phyloP scores from a whole-genome alignment of 1,140 invertebrate genomes.

The Pachypeltis micranthus region DNA sequence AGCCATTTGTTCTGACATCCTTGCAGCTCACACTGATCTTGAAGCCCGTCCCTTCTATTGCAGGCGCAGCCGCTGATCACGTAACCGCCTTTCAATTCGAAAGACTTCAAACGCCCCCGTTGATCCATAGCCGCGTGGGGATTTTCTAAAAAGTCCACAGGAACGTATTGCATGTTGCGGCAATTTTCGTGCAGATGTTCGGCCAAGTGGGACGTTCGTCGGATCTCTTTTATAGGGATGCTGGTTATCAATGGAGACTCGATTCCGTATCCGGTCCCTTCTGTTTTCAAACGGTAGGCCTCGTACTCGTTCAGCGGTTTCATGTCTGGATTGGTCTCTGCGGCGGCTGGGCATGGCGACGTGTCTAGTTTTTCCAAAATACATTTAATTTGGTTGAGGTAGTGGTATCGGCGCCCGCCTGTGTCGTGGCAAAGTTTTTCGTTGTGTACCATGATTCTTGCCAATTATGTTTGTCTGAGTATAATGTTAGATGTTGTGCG shows the following conservation, averaged over 20 bases:
- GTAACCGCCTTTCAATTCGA: conserved; percentile 9
- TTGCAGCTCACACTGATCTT: conserved; percentile 9
- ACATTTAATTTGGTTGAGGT: conserved; percentile 18
- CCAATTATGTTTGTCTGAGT: not conserved
- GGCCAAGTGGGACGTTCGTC: not conserved
- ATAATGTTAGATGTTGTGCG: not conserved
- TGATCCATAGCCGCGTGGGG: not conserved
- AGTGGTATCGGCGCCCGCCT: conserved; percentile 9
- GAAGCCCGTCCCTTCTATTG: conserved; percentile 10
- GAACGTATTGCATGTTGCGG: not conserved
- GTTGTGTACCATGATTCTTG: conserved; percentile 6
- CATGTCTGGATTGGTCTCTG: not conserved
- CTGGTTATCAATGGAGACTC: not conserved
- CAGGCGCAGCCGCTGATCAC: conserved; percentile 11
- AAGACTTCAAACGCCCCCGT: not conserved
- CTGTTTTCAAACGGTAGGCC: not conserved
- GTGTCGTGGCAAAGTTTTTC: conserved; percentile 13
- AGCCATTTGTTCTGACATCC: not conserved
- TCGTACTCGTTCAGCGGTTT: conserved; percentile 12
- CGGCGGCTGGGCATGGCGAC: not conserved
- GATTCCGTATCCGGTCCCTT: not conserved
- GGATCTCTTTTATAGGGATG: conserved; percentile 3
- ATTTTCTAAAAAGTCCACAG: not conserved
- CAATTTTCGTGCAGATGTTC: conserved; percentile 5
- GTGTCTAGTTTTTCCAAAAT: conserved; percentile 15